Base-by-base conservation (phyloP, 2,888 invertebrate species). In the Euclidia mi region DNA sequence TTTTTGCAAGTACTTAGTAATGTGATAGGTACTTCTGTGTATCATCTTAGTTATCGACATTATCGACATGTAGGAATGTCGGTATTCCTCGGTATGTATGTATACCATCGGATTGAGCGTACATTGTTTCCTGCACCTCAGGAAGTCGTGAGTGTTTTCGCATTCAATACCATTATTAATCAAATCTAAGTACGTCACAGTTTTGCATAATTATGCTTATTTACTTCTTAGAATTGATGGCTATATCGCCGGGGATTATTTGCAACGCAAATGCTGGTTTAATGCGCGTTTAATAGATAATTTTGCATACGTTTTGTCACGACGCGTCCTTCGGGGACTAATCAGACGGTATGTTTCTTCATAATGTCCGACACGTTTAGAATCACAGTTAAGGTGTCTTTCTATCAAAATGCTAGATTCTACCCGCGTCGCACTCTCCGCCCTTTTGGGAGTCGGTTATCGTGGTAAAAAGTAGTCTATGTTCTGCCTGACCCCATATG, bases 141-240 rank as follows among this genome's bases (percentile, higher is more conserved):
- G 57, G 57, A 48, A 58, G 55, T 74, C 71, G 66, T 71, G 75
- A 74, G 52, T 56, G 42, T 49, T 31, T 32, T 25, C 41, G 52
- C 75, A 64, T 72, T 74, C 53, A 61, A 51, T 9, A 44, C 35
- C 61, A 71, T 72, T 61, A 71, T 72, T 61, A 71, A 71, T 71
- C 64, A 55, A 20, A 45, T 43, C 40, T 32, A 35, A 52, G 53
- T 14, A 52, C 75, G 75, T 74, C 58, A 73, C 55, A 53, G 43
- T 57, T 69, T 56, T 62, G 62, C 59, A 56, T 63, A n/a, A n/a
- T n/a, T n/a, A 53, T 55, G 58, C 50, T 40, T 46, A 50, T 17
- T 3, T 51, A 29, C 32, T 74, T 63, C 71, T 51, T 2, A 37
- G 75, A 47, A 74, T n/a, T 34, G 11, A 51, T 52, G 41, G 59